Percentiles rank a stretch among this genome's conserved stretches.
Conservation (phyloP, 1,140 invertebrate genomes). For the Aleiodes sp. region DNA sequence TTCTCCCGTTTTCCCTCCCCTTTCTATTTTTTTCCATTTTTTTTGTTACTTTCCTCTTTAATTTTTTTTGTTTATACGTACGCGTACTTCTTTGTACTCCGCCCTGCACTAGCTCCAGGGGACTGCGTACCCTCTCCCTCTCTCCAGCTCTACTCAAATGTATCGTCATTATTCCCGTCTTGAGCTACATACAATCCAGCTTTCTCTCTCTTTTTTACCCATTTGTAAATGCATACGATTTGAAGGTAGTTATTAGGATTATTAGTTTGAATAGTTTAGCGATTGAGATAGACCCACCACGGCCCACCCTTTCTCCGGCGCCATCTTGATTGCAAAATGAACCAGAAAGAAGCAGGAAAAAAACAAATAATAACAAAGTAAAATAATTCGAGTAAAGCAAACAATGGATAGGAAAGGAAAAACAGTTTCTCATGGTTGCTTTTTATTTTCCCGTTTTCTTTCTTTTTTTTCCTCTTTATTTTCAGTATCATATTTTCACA, state of each 20-base stretch:
- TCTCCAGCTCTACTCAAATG: slow-evolving; percentile 15
- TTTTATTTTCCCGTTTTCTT: not conserved
- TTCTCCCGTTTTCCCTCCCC: not conserved
- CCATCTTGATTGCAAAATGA: slow-evolving; percentile 16
- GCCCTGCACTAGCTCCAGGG: slow-evolving; percentile 2
- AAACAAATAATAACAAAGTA: not conserved
- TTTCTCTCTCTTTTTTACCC: slow-evolving; percentile 32
- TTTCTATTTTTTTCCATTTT: not conserved
- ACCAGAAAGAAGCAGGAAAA: not conserved
- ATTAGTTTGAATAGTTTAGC: slow-evolving; percentile 51
- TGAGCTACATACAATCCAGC: slow-evolving; percentile 26
- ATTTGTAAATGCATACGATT: slow-evolving; percentile 36
- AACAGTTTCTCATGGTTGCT: not conserved
- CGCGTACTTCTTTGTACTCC: slow-evolving; percentile 35
- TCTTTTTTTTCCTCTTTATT: slow-evolving; percentile 4
- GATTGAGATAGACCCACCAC: slow-evolving; percentile 18
- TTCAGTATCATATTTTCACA: slow-evolving; percentile 11
- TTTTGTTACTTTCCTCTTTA: too few relatives aligned
- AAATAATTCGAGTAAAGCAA: not conserved
- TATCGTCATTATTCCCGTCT: slow-evolving; percentile 33
- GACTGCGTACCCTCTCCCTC: not conserved
- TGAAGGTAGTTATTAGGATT: slow-evolving; percentile 51
- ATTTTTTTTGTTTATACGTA: not conserved
- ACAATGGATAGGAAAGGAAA: not conserved
- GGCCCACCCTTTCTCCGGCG: slow-evolving; percentile 17